These are phyloP conservation scores for Celastrina argiolus DNA, from an alignment of 2,888 invertebrate species.

Conservation along the genomic window DNA sequence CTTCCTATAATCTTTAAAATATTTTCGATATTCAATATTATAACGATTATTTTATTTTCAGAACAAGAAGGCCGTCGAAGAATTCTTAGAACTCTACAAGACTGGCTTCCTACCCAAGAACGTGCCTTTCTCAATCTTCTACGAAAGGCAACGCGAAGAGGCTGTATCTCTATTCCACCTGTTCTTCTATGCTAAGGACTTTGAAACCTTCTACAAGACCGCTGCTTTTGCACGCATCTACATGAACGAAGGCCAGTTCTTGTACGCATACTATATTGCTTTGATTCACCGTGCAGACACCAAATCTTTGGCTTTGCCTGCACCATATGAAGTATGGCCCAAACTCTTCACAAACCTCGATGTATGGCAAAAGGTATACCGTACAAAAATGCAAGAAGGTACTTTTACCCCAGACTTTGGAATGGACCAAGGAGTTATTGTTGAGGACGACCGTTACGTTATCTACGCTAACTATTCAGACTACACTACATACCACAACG, in stretches of 20 bases:
- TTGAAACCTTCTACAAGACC: conserved; percentile 77
- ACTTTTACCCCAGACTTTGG: conserved; percentile 47
- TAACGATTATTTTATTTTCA: conserved; percentile 42
- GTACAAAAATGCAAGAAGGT: conserved; percentile 61
- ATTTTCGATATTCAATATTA: no score
- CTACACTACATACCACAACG: conserved; percentile 65
- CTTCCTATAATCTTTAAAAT: no score
- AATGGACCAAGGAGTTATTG: conserved; percentile 57
- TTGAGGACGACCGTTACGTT: conserved; percentile 59
- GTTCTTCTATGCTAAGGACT: conserved; percentile 79
- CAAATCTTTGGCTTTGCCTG: conserved; percentile 78
- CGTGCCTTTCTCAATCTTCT: conserved; percentile 71
- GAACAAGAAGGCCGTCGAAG: conserved; percentile 63
- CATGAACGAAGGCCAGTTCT: conserved; percentile 80
- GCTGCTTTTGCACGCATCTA: conserved; percentile 76
- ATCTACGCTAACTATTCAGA: conserved; percentile 80
- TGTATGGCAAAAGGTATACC: conserved; percentile 63
- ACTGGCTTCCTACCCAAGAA: conserved; percentile 68
- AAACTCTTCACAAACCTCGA: conserved; percentile 80
- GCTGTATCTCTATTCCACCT: conserved; percentile 74
- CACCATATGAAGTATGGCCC: conserved; percentile 83
- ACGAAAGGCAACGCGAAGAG: conserved; percentile 64
- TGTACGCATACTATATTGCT: conserved; percentile 79
- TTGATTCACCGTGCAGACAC: conserved; percentile 78
- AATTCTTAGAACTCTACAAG: conserved; percentile 59